Conservation (phyloP, 2,113 vertebrate species). For the Scomber japonicus region DNA sequence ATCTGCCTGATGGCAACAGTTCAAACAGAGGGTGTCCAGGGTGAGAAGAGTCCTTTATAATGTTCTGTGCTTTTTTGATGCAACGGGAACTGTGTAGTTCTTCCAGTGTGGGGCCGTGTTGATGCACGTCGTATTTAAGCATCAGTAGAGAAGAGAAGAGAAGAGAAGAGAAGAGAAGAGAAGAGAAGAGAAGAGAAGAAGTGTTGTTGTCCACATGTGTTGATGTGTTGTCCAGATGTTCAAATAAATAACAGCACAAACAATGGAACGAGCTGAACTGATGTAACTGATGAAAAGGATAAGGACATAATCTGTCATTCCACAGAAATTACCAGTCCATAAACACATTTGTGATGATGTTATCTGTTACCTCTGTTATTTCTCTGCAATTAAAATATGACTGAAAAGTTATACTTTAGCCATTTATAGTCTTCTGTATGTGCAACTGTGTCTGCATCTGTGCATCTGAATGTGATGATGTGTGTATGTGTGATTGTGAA, state of each 20-base stretch:
- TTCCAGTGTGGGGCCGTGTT: no score
- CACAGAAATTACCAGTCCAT: conserved; percentile 12
- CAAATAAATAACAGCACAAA: conserved; percentile 48
- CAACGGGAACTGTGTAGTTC: no score
- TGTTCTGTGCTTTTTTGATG: no score
- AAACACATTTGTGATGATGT: conserved; percentile 7
- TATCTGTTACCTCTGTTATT: background rate
- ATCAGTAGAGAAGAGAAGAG: background rate
- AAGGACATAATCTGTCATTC: conserved; percentile 13
- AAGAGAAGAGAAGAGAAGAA: background rate
- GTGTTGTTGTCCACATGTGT: conserved; percentile 32
- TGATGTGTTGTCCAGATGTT: conserved; percentile 73
- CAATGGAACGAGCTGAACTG: conserved; percentile 36
- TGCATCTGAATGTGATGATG: background rate
- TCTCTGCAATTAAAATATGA: background rate
- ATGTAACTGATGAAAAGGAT: conserved; percentile 34
- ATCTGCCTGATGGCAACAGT: no score
- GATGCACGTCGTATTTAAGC: background rate
- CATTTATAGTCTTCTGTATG: conserved; percentile 1
- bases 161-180: conserved; percentile 2
- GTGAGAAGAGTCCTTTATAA: no score
- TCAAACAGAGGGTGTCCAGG: no score
- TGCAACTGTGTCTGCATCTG: background rate
- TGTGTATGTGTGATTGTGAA: background rate
- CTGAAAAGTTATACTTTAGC: background rate